These are phyloP conservation scores for Eupristina koningsbergeri DNA, from an alignment of 1,140 invertebrate genomes.

Conservation along the genomic window DNA sequence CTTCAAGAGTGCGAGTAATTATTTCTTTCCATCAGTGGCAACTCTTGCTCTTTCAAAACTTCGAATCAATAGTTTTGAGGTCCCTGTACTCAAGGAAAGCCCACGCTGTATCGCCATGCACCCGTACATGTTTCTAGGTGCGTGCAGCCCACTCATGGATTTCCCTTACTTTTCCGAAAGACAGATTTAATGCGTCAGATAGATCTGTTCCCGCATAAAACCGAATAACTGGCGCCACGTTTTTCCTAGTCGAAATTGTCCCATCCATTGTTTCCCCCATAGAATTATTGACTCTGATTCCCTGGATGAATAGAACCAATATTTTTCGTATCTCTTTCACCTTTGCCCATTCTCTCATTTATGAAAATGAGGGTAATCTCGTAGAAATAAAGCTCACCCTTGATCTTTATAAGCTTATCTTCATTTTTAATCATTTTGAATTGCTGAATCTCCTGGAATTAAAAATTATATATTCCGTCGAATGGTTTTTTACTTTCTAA, in stretches of 20 bases:
- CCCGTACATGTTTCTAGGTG: neutral
- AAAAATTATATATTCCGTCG: no score
- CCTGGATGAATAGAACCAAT: no score
- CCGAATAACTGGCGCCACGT: constrained; percentile 12
- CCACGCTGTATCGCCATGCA: neutral
- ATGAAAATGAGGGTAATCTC: no score
- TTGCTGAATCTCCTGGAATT: no score
- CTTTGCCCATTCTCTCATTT: neutral
- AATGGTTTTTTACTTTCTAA: no score
- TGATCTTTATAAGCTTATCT: no score
- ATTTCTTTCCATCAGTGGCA: neutral
- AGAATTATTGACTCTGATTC: no score
- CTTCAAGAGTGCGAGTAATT: neutral
- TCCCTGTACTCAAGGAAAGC: constrained; percentile 11
- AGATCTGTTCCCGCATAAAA: constrained; percentile 1
- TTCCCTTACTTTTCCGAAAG: neutral
- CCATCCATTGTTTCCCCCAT: no score
- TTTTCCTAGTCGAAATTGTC: no score
- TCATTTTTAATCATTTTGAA: no score
- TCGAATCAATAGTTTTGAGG: neutral
- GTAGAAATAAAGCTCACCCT: no score
- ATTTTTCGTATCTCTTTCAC: neutral
- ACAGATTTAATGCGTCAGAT: neutral
- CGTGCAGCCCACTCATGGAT: neutral
- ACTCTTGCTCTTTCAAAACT: neutral